A percentile compares a stretch with the other conserved stretches of the same genome.
phyloP scores from a whole-genome alignment of 2,888 invertebrate species.

The Antheraea yamamai region DNA sequence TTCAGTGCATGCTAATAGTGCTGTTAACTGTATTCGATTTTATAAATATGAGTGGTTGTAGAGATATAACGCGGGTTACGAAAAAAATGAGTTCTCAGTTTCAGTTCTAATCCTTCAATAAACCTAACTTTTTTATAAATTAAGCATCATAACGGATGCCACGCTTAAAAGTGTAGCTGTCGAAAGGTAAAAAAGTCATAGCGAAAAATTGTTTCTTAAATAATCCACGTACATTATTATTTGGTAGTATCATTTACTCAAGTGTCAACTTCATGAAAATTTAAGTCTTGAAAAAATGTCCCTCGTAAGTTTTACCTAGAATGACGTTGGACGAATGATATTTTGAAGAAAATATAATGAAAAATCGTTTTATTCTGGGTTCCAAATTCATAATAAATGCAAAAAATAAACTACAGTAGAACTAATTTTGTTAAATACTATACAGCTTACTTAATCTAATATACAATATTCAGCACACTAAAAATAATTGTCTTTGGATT shows the following conservation, averaged over 20 bases:
- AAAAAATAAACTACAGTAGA: neutral
- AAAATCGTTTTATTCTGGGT: conserved; percentile 56
- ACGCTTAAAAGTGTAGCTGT: neutral
- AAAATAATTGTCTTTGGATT: too few species aligned
- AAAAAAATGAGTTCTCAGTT: neutral
- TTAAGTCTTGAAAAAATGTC: neutral
- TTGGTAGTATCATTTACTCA: neutral
- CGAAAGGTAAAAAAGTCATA: neutral
- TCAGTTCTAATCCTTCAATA: neutral
- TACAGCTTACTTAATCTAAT: neutral
- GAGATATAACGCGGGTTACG: neutral
- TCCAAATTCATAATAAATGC: too few species aligned
- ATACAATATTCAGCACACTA: too few species aligned
- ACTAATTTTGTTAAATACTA: conserved; percentile 22
- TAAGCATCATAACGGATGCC: neutral
- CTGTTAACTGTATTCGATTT: too few species aligned
- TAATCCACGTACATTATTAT: neutral
- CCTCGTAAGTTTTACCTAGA: neutral
- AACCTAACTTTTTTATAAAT: neutral
- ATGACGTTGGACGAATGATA: neutral
- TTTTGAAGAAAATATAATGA: conserved; percentile 40
- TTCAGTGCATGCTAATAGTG: neutral
- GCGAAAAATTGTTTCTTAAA: neutral
- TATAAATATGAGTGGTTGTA: neutral
- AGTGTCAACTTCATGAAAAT: neutral